Conservation (phyloP, 2,888 invertebrate species). For the Cotesia congregata region DNA sequence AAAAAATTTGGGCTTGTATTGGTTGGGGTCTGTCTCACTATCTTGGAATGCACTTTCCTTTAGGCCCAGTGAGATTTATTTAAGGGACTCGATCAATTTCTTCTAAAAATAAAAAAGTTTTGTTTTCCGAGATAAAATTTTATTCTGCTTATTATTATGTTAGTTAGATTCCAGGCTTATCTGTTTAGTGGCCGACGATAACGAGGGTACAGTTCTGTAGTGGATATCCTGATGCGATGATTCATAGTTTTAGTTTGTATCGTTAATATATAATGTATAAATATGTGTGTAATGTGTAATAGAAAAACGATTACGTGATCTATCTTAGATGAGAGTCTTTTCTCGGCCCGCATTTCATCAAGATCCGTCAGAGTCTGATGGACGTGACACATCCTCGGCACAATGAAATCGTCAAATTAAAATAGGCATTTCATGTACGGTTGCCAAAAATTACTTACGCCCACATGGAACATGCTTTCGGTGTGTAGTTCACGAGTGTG, state of each 20-base stretch:
- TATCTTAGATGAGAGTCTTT: constrained; percentile 27
- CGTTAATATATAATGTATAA: background rate
- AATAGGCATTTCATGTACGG: constrained; percentile 45
- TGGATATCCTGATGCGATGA: background rate
- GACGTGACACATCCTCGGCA: constrained; percentile 43
- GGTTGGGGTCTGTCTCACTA: constrained; percentile 15
- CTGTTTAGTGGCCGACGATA: too few species aligned
- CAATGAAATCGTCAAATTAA: constrained; percentile 53
- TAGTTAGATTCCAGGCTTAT: too few species aligned
- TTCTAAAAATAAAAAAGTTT: too few species aligned
- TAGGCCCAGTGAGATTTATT: too few species aligned
- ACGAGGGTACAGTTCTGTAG: too few species aligned
- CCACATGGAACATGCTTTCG: constrained; percentile 31
- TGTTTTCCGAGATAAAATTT: too few species aligned
- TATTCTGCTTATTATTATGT: too few species aligned
- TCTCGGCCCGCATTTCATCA: constrained; percentile 39
- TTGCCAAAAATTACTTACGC: constrained; percentile 44
- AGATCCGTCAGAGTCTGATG: constrained; percentile 41
- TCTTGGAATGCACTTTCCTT: constrained; percentile 46
- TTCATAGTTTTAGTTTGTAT: background rate
- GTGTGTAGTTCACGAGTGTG: constrained; percentile 4
- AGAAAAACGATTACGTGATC: constrained; percentile 38
- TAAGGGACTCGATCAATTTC: too few species aligned
- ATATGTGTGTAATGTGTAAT: background rate
- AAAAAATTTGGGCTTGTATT: background rate